phyloP scores from a whole-genome alignment of 2,113 vertebrate species.

The Cyprinodon brontotheroides region DNA sequence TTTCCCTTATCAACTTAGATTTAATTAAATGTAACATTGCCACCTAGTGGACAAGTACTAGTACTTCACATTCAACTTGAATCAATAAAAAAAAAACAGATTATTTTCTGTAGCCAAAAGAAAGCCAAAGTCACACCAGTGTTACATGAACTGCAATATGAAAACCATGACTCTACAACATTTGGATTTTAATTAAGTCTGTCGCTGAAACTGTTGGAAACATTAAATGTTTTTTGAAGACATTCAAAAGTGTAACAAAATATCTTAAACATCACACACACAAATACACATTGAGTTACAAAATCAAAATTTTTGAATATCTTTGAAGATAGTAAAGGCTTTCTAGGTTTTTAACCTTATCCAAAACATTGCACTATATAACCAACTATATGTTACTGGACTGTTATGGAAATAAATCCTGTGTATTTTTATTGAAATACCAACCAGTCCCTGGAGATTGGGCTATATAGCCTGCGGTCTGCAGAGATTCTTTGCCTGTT shows the following conservation, averaged over 20 bases:
- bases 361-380: constrained; percentile 13
- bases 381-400: constrained; percentile 14
- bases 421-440: constrained; percentile 54
- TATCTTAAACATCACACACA: constrained; percentile 48
- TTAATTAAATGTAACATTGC: not conserved
- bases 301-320: constrained; percentile 20
- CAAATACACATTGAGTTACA: constrained; percentile 33
- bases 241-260: constrained; percentile 34
- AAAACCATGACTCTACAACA: constrained; percentile 4
- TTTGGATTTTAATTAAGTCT: constrained; percentile 6
- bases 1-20: not conserved
- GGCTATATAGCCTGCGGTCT: constrained; percentile 61
- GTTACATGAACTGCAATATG: too few relatives aligned
- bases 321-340: constrained; percentile 2
- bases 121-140: too few relatives aligned
- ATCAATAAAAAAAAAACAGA: not conserved
- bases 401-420: constrained; percentile 47
- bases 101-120: not conserved
- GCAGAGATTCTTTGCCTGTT: constrained; percentile 65
- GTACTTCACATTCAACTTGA: not conserved
- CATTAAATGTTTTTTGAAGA: constrained; percentile 10
- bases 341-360: not conserved
- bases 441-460: constrained; percentile 38
- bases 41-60: not conserved
- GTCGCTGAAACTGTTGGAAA: constrained; percentile 14